Evolutionary conservation across 2,888 invertebrate species (phyloP).

Genomic region (Ametastegia equiseti): DNA sequence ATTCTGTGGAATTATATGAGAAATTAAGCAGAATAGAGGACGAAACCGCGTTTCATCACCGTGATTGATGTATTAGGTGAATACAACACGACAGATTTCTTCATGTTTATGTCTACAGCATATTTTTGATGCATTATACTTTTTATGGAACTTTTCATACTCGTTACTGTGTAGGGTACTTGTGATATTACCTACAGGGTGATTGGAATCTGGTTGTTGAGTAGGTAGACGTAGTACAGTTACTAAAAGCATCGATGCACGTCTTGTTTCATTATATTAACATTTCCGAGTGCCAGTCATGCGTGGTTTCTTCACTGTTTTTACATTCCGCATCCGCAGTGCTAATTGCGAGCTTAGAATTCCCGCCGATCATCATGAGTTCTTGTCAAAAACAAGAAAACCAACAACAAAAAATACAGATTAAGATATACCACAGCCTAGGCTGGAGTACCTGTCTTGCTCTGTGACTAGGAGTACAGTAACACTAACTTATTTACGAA

Average conservation of each 20-base stretch:
- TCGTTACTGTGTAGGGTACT: neutral
- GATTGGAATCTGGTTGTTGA: neutral
- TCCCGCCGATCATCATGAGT: constrained; percentile 56
- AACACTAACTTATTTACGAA: neutral
- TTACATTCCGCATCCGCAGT: constrained; percentile 34
- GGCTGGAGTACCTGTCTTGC: neutral
- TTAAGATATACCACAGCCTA: neutral
- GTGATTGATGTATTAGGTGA: too few relatives aligned
- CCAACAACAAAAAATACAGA: too few relatives aligned
- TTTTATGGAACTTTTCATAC: too few relatives aligned
- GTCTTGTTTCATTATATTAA: constrained; percentile 47
- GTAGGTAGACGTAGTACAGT: constrained; percentile 2
- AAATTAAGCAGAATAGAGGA: too few relatives aligned
- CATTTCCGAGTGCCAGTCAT: constrained; percentile 47
- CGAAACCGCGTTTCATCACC: too few relatives aligned
- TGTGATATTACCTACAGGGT: neutral
- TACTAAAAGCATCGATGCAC: constrained; percentile 40
- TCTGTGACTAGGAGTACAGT: neutral
- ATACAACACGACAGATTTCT: too few relatives aligned
- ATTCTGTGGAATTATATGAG: too few relatives aligned
- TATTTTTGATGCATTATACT: too few relatives aligned
- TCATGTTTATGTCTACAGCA: too few relatives aligned
- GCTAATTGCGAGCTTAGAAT: constrained; percentile 55
- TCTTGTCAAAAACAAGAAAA: neutral
- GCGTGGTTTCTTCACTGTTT: constrained; percentile 46